These are phyloP conservation scores for Bombus breviceps DNA, from an alignment of 1,140 invertebrate species.

Conservation along the genomic window DNA sequence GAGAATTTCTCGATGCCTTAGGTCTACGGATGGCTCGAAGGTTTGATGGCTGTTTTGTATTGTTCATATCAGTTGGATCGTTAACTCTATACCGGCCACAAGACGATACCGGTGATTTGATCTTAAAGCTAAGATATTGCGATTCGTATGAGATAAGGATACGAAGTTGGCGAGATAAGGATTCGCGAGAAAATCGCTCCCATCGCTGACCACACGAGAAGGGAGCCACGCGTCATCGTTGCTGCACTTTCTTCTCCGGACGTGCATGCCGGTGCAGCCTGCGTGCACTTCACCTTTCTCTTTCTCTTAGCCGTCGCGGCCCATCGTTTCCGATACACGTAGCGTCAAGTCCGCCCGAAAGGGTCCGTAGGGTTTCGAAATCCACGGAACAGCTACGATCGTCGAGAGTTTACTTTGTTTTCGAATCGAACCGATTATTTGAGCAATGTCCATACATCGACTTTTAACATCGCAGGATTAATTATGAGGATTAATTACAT, in stretches of 20 bases:
- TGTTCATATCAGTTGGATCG: no score
- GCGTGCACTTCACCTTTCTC: conserved; percentile 79
- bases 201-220: conserved; percentile 14
- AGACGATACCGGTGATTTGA: neutral
- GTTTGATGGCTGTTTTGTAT: no score
- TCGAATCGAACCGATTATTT: no score
- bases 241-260: conserved; percentile 77
- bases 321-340: conserved; percentile 63
- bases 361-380: conserved; percentile 25
- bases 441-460: no score
- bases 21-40: no score
- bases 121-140: neutral
- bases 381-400: neutral
- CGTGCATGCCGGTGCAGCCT: conserved; percentile 44
- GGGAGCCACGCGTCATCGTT: conserved; percentile 64
- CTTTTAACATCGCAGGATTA: no score
- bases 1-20: no score
- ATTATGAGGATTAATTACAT: no score
- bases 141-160: neutral
- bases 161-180: neutral
- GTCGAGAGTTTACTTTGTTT: no score
- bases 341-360: conserved; percentile 30
- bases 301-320: conserved; percentile 68
- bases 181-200: conserved; percentile 37
- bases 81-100: no score